Evolutionary conservation across 2,113 vertebrate species (phyloP), one percentile per base, ranked within the genome.

Genomic region (Microtus pennsylvanicus): DNA sequence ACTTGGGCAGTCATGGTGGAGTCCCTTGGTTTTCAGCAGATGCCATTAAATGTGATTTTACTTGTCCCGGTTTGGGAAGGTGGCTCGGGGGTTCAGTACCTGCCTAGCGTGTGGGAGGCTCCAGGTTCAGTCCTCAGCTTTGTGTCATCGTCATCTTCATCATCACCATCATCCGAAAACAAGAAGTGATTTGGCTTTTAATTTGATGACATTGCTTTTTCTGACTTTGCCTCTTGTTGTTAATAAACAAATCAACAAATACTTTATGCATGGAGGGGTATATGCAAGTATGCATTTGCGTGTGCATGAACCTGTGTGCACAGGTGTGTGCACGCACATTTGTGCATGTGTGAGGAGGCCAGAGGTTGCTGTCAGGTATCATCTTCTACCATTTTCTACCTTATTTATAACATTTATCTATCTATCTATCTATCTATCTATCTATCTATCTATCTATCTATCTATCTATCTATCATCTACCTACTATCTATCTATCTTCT

Each of bases 21-120:
- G 30, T 11, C 77, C 38, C 52, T 77, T 0, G 0, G 52, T 90
- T 80, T 90, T 90, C n/a, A 91, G 72, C 72, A 81, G 76, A 61
- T 65, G 70, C 65, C 42, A 77, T 92, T 87, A 58, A 38, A 89
- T 92, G 26, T 93, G 81, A 74, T 65, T 94, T 95, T n/a, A 50
- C 67, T 72, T n/a, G 61, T 72, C 35, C 45, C 38, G 67, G 85
- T 30, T 47, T 87, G 85, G 30, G 47, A 35, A n/a, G 33, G 45
- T 87, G 26, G 47, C 33, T 87, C 22, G 16, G 22, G 52, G 67
- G 21, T 38, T 14, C 21, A 61, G 52, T n/a, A 61, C 21, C 26
- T 38, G 55, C 22, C 55, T 82, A 82, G 55, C 22, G 2, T 26
- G 55, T 38, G 33, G 16, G 47, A 52, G 11, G 45, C 45, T 35